Evolutionary conservation across 1,140 invertebrate species (phyloP), one percentile per base, ranked within the genome.

Genomic region (Trachymyrmex cornetzi): DNA sequence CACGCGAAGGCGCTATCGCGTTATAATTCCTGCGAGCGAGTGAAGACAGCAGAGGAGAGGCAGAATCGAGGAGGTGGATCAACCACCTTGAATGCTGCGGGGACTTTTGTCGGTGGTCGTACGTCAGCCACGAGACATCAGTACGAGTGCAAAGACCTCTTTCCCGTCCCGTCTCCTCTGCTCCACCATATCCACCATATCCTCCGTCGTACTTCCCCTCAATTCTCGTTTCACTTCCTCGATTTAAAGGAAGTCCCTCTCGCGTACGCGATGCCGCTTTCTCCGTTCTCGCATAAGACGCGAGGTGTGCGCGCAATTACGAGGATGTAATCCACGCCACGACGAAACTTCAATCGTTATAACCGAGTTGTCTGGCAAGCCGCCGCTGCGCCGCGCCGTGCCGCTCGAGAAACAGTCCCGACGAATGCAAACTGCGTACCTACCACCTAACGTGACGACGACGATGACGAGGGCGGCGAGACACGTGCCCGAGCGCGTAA

Each of bases 341-440:
- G 87, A 86, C 82, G 87, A 91, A 93, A 93, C 92, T 93, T 92
- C 89, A 92, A 92, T 92, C 92, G 92, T 93, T 93, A 92, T 91
- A 91, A 92, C 89, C 87, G 90, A 92, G 89, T 92, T 92, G 91
- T 91, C 90, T 90, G 85, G 81, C 90, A 87, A 87, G 79, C 84
- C 85, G 64, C 74, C 55, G 24, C 67, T 27, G 61, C 16, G 14
- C 5, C 24, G 61, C 30, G 6, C 27, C 24, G 59, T 44, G 53
- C 48, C 88, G 87, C 88, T 89, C 90, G 86, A 81, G 77, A 91
- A 87, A 88, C 90, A 91, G 86, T 86, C 85, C 66, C 87, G 86
- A 91, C 87, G 90, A 91, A 91, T 91, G 85, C 87, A 72, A 48
- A 81, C 75, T 67, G 75, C 74, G 69, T 85, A 79, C 79, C 55